Percentiles rank a stretch among this genome's conserved stretches.
Conservation (phyloP, 37 sponge, comb jelly and placozoan species). For the Cliona cf. orientalis region DNA sequence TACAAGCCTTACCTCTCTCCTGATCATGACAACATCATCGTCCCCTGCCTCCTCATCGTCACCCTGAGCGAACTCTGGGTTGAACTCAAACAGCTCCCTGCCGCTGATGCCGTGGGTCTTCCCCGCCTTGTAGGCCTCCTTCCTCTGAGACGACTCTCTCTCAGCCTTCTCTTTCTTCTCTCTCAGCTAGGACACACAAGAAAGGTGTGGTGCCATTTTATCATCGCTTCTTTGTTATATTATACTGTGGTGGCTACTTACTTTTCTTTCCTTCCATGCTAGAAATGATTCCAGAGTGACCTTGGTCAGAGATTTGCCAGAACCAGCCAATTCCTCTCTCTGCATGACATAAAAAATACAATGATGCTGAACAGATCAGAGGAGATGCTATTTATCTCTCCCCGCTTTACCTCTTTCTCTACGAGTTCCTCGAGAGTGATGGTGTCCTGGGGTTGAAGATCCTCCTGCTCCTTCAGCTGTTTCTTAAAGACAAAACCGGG, state of each 20-base stretch:
- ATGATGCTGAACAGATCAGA: constrained; percentile 1
- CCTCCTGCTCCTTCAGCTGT: constrained; percentile 64
- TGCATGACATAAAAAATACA: constrained; percentile 15
- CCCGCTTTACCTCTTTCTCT: constrained; percentile 76
- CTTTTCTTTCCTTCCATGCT: constrained; percentile 92
- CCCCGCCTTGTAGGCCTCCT: constrained; percentile 90
- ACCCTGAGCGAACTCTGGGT: constrained; percentile 89
- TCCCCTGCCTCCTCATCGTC: constrained; percentile 68
- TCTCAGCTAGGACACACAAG: constrained; percentile 36
- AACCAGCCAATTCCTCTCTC: constrained; percentile 69
- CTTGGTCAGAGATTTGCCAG: constrained; percentile 66
- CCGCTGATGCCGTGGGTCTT: constrained; percentile 89
- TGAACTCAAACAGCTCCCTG: constrained; percentile 96
- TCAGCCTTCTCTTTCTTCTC: constrained; percentile 75
- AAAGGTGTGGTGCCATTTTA: too few relatives aligned
- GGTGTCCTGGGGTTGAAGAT: constrained; percentile 64
- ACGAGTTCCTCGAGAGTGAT: constrained; percentile 94
- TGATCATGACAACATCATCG: constrained; percentile 3
- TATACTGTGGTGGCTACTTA: neutral
- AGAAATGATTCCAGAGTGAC: constrained; percentile 88
- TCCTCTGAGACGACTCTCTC: constrained; percentile 63
- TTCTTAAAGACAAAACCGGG: constrained; percentile 97
- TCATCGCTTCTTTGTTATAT: neutral
- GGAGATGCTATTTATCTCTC: neutral
- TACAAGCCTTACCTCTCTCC: neutral